Percentiles rank a stretch among this genome's conserved stretches.
These are phyloP conservation scores for Pempheris klunzingeri DNA, from an alignment of 2,797 vertebrate species.

Conservation along the genomic window DNA sequence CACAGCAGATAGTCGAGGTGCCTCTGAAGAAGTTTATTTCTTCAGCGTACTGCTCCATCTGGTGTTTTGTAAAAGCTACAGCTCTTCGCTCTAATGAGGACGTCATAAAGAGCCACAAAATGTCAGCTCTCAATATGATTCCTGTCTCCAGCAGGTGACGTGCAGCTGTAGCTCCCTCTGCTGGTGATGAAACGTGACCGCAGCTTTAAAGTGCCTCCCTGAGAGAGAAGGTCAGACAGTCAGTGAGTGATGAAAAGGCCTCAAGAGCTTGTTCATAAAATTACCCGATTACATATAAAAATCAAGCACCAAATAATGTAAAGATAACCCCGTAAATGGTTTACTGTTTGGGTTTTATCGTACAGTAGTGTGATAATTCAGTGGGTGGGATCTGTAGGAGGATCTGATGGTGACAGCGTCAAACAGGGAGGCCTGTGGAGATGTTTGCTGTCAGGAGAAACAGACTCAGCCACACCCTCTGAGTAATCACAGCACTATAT, in stretches of 20 bases:
- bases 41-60: conserved; percentile 49
- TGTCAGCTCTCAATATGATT: conserved; percentile 41
- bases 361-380: background rate
- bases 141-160: rapidly evolving
- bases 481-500: background rate
- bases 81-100: rapidly evolving
- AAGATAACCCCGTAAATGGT: rapidly evolving
- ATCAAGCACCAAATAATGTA: background rate
- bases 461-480: conserved; percentile 15
- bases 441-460: conserved; percentile 2
- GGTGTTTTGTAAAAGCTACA: conserved; percentile 30
- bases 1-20: too few relatives aligned
- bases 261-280: background rate
- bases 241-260: background rate
- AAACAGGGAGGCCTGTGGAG: background rate
- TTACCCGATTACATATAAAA: background rate
- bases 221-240: background rate
- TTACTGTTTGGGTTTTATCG: background rate
- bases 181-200: conserved; percentile 31
- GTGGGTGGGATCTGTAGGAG: conserved; percentile 2
- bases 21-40: too few relatives aligned
- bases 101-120: conserved; percentile 33
- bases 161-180: conserved; percentile 38
- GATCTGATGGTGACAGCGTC: background rate
- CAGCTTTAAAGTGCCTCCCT: conserved; percentile 2